A percentile compares a stretch with the other conserved stretches of the same genome.
These are phyloP conservation scores for Manis pentadactyla DNA, from an alignment of 2,797 vertebrate genomes.

Conservation along the genomic window DNA sequence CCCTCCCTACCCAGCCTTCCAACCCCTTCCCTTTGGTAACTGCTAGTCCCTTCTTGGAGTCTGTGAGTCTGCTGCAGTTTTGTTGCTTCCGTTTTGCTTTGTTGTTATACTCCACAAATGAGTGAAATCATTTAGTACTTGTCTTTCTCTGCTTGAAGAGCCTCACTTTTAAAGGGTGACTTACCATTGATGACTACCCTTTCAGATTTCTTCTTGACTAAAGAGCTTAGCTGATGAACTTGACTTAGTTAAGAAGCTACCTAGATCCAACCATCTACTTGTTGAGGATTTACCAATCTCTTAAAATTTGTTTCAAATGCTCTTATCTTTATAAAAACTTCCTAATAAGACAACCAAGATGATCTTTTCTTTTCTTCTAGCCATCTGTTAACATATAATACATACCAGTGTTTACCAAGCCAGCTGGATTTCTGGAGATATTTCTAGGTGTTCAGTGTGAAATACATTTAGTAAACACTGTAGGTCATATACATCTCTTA, in stretches of 20 bases:
- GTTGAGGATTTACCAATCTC: not conserved
- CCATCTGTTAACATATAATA: not conserved
- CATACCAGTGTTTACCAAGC: not conserved
- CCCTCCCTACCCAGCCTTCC: too few relatives aligned
- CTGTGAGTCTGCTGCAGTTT: too few relatives aligned
- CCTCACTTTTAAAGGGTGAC: not conserved
- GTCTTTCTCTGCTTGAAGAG: too few relatives aligned
- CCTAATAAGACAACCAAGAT: not conserved
- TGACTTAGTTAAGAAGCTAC: conserved; percentile 32
- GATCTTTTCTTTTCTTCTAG: conserved; percentile 13
- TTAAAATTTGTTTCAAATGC: conserved; percentile 14
- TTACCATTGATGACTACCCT: not conserved
- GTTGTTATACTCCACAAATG: too few relatives aligned
- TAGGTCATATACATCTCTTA: conserved; percentile 27
- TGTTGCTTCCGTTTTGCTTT: too few relatives aligned
- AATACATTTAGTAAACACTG: conserved; percentile 31
- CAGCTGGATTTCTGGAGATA: not conserved
- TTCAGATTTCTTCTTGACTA: conserved; percentile 7
- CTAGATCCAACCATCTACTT: conserved; percentile 30
- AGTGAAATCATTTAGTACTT: too few relatives aligned
- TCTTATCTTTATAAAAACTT: not conserved
- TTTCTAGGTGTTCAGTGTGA: conserved; percentile 10
- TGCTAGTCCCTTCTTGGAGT: too few relatives aligned
- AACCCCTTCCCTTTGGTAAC: too few relatives aligned
- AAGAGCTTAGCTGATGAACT: conserved; percentile 21